Conservation (phyloP, 2,888 invertebrate species). For the Sphinx pinastri region DNA sequence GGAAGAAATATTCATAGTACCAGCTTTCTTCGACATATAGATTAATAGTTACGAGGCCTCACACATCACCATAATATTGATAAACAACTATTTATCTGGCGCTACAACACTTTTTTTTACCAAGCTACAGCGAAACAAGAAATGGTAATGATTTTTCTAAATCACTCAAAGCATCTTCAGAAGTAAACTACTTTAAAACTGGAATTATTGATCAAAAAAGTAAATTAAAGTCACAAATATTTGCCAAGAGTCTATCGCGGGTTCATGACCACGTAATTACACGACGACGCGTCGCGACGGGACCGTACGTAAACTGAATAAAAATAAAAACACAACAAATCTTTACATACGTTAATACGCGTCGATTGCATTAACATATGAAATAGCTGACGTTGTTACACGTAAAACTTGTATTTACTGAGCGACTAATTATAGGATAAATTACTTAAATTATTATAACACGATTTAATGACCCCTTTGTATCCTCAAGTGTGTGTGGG, state of each 20-base stretch:
- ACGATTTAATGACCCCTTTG: no score
- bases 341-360: slow-evolving; percentile 5
- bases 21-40: no score
- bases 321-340: slow-evolving; percentile 1
- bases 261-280: not conserved
- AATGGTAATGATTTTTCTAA: not conserved
- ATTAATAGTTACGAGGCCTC: no score
- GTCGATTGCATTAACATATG: slow-evolving; percentile 13
- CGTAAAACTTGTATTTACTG: not conserved
- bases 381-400: slow-evolving; percentile 8
- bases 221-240: not conserved
- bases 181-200: not conserved
- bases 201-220: no score
- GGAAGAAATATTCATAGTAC: no score
- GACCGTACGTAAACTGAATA: not conserved
- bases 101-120: no score
- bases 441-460: no score
- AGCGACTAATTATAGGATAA: not conserved
- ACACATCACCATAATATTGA: no score
- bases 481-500: not conserved
- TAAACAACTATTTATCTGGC: no score
- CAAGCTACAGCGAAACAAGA: no score
- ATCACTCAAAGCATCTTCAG: not conserved
- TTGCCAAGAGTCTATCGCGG: not conserved
- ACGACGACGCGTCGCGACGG: not conserved